These are phyloP conservation scores for Amyelois transitella DNA, from an alignment of 1,140 invertebrate species.

Conservation along the genomic window DNA sequence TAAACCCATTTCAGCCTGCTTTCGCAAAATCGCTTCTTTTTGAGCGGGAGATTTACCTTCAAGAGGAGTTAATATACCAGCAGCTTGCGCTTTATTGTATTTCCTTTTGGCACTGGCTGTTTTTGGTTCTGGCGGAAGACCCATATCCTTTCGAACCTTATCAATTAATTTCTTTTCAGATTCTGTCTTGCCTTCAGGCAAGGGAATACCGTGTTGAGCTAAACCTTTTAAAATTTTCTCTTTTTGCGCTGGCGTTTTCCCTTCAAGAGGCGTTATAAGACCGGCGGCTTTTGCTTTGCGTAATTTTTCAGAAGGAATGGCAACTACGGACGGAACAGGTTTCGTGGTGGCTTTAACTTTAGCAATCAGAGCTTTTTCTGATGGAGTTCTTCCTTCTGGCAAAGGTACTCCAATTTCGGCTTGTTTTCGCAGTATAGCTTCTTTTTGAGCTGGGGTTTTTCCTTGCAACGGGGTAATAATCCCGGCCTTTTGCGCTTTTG, in stretches of 20 bases:
- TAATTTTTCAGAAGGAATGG: slow-evolving; percentile 7
- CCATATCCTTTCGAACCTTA: slow-evolving; percentile 16
- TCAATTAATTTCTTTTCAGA: slow-evolving; percentile 24
- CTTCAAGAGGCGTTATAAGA: slow-evolving; percentile 4
- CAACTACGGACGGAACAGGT: background rate
- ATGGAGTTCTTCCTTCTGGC: slow-evolving; percentile 15
- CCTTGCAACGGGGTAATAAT: slow-evolving; percentile 23
- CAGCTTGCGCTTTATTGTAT: slow-evolving; percentile 15
- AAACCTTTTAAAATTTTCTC: slow-evolving; percentile 26
- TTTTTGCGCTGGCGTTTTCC: slow-evolving; percentile 13
- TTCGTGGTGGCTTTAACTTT: slow-evolving; percentile 6
- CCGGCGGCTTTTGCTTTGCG: slow-evolving; percentile 2
- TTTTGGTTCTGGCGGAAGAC: slow-evolving; percentile 18
- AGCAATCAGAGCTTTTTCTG: slow-evolving; percentile 19
- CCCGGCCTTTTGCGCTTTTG: slow-evolving; percentile 19
- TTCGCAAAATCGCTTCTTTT: slow-evolving; percentile 20
- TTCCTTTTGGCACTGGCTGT: slow-evolving; percentile 15
- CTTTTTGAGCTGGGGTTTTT: slow-evolving; percentile 16
- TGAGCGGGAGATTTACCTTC: slow-evolving; percentile 19
- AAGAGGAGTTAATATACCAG: slow-evolving; percentile 16
- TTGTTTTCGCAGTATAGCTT: slow-evolving; percentile 17
- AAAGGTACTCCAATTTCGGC: slow-evolving; percentile 12
- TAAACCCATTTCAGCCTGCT: slow-evolving; percentile 11
- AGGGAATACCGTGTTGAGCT: slow-evolving; percentile 14
- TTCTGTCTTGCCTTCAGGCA: slow-evolving; percentile 19